phyloP scores from a whole-genome alignment of 1,140 invertebrate genomes.

The Ditylenchus dipsaci region DNA sequence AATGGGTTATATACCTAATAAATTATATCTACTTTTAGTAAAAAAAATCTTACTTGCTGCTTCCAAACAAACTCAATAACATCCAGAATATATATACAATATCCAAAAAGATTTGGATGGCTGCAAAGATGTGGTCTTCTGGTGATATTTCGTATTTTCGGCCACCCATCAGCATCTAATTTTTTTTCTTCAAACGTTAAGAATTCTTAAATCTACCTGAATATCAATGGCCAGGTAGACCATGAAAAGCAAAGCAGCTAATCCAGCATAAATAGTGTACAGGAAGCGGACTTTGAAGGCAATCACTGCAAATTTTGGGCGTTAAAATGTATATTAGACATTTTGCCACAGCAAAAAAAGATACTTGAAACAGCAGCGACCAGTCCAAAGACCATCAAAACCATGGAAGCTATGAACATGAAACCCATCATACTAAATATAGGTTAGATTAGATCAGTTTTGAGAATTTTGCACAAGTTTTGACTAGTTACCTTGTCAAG shows the following conservation, averaged over 20 bases:
- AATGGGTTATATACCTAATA: background rate
- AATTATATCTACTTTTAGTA: background rate
- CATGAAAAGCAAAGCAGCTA: constrained; percentile 54
- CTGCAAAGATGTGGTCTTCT: constrained; percentile 69
- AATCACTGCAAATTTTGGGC: background rate
- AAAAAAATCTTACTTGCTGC: constrained; percentile 20
- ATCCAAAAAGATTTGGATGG: constrained; percentile 63
- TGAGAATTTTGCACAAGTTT: background rate
- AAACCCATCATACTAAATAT: constrained; percentile 48
- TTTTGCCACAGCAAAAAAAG: background rate
- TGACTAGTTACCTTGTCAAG: constrained; percentile 39
- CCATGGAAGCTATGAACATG: constrained; percentile 50
- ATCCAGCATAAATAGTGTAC: constrained; percentile 50
- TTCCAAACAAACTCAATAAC: constrained; percentile 39
- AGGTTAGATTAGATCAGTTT: constrained; percentile 3
- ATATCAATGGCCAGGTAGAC: constrained; percentile 68
- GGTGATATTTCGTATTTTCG: constrained; percentile 65
- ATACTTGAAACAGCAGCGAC: constrained; percentile 38
- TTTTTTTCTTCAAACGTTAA: background rate
- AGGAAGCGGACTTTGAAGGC: constrained; percentile 36
- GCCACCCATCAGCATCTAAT: constrained; percentile 66
- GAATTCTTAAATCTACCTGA: constrained; percentile 60
- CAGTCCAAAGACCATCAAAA: constrained; percentile 52
- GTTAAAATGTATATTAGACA: constrained; percentile 4
- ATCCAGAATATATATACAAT: constrained; percentile 58